These are phyloP conservation scores for Semaprochilodus insignis DNA, from an alignment of 2,797 vertebrate species.

Conservation along the genomic window DNA sequence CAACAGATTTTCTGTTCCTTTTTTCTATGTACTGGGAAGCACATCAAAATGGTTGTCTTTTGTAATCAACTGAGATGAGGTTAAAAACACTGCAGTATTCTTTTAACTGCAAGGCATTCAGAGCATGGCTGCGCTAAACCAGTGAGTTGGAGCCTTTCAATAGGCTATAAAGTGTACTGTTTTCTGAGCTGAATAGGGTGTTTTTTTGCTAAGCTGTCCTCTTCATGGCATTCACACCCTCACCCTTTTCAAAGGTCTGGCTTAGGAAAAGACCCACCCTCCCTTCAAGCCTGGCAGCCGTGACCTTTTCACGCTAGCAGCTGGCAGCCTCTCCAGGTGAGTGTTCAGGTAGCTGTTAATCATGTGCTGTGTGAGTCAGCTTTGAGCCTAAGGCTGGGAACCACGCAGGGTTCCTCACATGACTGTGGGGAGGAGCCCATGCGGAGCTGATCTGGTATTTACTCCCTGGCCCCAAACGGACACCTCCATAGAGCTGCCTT, in stretches of 20 bases:
- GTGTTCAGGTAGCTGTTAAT: slow-evolving; percentile 43
- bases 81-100: not conserved
- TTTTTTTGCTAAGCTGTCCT: not conserved
- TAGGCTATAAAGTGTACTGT: not conserved
- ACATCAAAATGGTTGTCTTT: not conserved
- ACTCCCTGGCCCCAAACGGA: slow-evolving; percentile 64
- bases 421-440: slow-evolving; percentile 70
- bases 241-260: slow-evolving; percentile 22
- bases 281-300: slow-evolving; percentile 11
- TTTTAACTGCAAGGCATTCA: not conserved
- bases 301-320: slow-evolving; percentile 40
- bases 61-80: not conserved
- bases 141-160: slow-evolving; percentile 2
- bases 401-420: slow-evolving; percentile 48
- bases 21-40: not conserved
- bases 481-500: slow-evolving; percentile 67
- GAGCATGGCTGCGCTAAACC: not conserved
- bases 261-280: slow-evolving; percentile 17
- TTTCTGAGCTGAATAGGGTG: not conserved
- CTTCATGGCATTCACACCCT: slow-evolving; percentile 5
- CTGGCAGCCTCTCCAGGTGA: slow-evolving; percentile 42
- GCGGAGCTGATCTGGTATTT: slow-evolving; percentile 78
- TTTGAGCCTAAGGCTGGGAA: slow-evolving; percentile 35
- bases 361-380: slow-evolving; percentile 35
- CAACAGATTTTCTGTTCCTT: not conserved